Evolutionary conservation across 30 jellyfish, hydroid and myxozoan species (phyloP).

Genomic region (Catostylus mosaicus): DNA sequence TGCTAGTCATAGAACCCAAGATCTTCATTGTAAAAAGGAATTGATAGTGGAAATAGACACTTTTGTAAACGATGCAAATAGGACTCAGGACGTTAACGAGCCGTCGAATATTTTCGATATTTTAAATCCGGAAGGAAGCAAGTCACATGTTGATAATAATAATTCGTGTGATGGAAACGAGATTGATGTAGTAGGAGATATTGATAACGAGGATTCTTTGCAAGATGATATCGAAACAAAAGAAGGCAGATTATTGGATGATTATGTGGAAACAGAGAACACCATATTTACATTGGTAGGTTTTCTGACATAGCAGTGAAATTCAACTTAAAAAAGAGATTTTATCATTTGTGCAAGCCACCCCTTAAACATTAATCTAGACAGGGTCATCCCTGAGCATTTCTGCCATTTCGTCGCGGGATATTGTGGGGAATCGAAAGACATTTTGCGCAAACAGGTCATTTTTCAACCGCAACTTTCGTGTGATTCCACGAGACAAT

Average conservation of each 20-base stretch:
- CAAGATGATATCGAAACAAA: constrained; percentile 18
- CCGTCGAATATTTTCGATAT: constrained; percentile 35
- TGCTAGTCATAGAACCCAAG: constrained; percentile 86
- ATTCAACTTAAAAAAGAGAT: too few relatives aligned
- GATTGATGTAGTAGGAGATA: constrained; percentile 85
- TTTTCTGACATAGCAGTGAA: too few relatives aligned
- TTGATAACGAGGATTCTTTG: constrained; percentile 51
- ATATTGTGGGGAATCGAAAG: too few relatives aligned
- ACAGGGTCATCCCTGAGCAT: too few relatives aligned
- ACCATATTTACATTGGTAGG: constrained; percentile 78
- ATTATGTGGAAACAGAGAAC: constrained; percentile 48
- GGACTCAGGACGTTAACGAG: background rate
- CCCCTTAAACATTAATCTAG: too few relatives aligned
- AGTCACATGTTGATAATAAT: constrained; percentile 23
- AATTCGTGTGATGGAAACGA: constrained; percentile 79
- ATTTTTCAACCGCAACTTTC: too few relatives aligned
- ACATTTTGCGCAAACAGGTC: too few relatives aligned
- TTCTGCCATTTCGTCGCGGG: too few relatives aligned
- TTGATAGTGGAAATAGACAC: constrained; percentile 74
- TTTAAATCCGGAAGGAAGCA: constrained; percentile 21
- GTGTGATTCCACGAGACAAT: too few relatives aligned
- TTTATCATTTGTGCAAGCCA: too few relatives aligned
- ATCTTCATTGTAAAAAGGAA: constrained; percentile 55
- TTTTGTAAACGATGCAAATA: constrained; percentile 1
- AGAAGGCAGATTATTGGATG: constrained; percentile 57